phyloP scores from a whole-genome alignment of 2,113 vertebrate species.

The Semnornis frantzii region DNA sequence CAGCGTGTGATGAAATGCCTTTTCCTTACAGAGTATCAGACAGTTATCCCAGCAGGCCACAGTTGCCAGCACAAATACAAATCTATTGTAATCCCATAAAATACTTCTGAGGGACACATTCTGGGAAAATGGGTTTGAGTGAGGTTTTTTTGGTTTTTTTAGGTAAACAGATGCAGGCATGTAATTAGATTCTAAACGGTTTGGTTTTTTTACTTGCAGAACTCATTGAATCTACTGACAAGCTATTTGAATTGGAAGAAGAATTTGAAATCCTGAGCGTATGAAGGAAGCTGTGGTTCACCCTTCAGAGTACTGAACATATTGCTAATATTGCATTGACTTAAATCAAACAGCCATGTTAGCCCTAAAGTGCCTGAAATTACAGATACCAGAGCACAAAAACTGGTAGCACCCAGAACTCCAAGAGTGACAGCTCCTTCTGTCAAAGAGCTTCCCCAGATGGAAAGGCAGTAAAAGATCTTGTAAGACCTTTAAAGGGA shows the following conservation, averaged over 20 bases:
- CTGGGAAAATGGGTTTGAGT: background rate
- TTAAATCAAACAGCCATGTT: slow-evolving; percentile 73
- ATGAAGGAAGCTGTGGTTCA: slow-evolving; percentile 64
- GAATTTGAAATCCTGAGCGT: slow-evolving; percentile 90
- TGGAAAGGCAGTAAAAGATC: slow-evolving; percentile 37
- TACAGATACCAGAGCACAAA: slow-evolving; percentile 68
- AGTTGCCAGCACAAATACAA: background rate
- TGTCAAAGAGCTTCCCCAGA: slow-evolving; percentile 10
- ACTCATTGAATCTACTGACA: slow-evolving; percentile 88
- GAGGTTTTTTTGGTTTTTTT: background rate
- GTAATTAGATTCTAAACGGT: background rate
- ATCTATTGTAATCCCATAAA: background rate
- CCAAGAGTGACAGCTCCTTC: slow-evolving; percentile 32
- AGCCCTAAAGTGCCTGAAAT: slow-evolving; percentile 82
- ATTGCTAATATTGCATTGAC: slow-evolving; percentile 59
- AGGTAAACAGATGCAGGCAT: background rate
- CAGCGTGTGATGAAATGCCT: accelerated
- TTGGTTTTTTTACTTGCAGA: slow-evolving; percentile 67
- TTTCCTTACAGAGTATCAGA: background rate
- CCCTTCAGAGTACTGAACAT: slow-evolving; percentile 47
- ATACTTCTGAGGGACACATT: background rate
- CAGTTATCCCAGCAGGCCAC: background rate
- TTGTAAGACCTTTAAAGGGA: background rate
- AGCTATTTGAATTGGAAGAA: slow-evolving; percentile 87
- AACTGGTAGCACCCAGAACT: slow-evolving; percentile 50